These are phyloP conservation scores for Tenrec ecaudatus DNA, from an alignment of 2,113 vertebrate species.

Conservation along the genomic window DNA sequence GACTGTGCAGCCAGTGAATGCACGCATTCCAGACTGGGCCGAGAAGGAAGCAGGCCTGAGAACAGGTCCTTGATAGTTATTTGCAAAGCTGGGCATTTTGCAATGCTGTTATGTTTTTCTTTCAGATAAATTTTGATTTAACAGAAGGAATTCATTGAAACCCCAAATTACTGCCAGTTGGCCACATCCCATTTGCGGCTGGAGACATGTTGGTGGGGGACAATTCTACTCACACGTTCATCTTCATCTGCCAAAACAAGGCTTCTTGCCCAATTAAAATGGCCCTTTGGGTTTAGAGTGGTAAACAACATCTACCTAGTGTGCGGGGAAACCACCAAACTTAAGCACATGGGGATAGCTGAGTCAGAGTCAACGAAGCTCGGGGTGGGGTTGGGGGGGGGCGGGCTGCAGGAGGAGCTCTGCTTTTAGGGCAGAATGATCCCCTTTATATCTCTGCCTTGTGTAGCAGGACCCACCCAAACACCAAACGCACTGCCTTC, in stretches of 20 bases:
- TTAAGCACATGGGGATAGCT: not conserved
- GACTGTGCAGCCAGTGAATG: not conserved
- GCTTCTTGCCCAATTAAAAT: slow-evolving; percentile 63
- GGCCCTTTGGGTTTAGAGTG: slow-evolving; percentile 32
- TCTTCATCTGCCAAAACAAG: slow-evolving; percentile 62
- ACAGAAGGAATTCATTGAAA: slow-evolving; percentile 65
- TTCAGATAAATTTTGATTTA: slow-evolving; percentile 47
- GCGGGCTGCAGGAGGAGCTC: not conserved
- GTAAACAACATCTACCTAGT: slow-evolving; percentile 62
- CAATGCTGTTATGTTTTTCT: slow-evolving; percentile 25
- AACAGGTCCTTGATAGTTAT: slow-evolving; percentile 35
- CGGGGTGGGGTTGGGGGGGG: no score
- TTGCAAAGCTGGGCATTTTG: slow-evolving; percentile 51
- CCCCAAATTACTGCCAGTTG: slow-evolving; percentile 32
- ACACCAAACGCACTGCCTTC: no score
- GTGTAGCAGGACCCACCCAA: not conserved
- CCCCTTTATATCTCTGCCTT: not conserved
- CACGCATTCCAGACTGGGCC: not conserved
- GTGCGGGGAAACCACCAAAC: not conserved
- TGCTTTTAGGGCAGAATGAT: not conserved
- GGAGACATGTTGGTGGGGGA: not conserved
- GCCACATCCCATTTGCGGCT: slow-evolving; percentile 39
- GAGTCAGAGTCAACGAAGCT: not conserved
- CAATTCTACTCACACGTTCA: slow-evolving; percentile 44
- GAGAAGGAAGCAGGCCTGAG: not conserved